These are phyloP conservation scores for Apus apus DNA, from an alignment of 2,113 vertebrate species.

Conservation along the genomic window DNA sequence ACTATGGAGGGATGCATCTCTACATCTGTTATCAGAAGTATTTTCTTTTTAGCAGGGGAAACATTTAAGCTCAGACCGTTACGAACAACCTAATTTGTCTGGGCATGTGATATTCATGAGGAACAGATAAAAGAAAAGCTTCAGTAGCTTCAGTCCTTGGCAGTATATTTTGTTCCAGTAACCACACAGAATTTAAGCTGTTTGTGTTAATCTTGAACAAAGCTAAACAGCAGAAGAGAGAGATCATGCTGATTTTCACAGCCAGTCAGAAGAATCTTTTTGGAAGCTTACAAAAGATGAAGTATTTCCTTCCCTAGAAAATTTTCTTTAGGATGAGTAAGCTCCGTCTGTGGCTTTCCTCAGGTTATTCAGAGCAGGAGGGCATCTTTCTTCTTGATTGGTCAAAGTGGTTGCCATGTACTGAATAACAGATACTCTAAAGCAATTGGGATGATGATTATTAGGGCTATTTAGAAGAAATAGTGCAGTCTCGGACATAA, in stretches of 20 bases:
- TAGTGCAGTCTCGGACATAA: background rate
- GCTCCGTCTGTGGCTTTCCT: background rate
- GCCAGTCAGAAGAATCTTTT: background rate
- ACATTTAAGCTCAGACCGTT: slow-evolving; percentile 22
- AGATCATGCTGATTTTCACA: slow-evolving; percentile 35
- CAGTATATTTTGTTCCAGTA: slow-evolving; percentile 57
- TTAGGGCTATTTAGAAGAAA: background rate
- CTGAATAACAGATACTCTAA: background rate
- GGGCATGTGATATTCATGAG: slow-evolving; percentile 65
- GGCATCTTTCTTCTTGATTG: background rate
- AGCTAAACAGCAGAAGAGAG: slow-evolving; percentile 43
- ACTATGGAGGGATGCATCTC: background rate
- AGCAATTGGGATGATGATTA: background rate
- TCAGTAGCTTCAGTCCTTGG: slow-evolving; percentile 49
- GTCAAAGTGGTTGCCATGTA: background rate
- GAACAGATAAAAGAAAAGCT: slow-evolving; percentile 63
- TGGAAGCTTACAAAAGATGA: background rate
- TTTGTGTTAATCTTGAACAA: slow-evolving; percentile 54
- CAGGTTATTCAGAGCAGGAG: background rate
- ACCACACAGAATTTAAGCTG: slow-evolving; percentile 52
- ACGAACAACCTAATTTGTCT: slow-evolving; percentile 37
- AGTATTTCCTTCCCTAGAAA: background rate
- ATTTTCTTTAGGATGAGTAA: background rate
- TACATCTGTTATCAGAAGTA: background rate
- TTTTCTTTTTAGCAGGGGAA: slow-evolving; percentile 17